Evolutionary conservation across 2,888 invertebrate species (phyloP).

Genomic region (Eutolmus rufibarbis): DNA sequence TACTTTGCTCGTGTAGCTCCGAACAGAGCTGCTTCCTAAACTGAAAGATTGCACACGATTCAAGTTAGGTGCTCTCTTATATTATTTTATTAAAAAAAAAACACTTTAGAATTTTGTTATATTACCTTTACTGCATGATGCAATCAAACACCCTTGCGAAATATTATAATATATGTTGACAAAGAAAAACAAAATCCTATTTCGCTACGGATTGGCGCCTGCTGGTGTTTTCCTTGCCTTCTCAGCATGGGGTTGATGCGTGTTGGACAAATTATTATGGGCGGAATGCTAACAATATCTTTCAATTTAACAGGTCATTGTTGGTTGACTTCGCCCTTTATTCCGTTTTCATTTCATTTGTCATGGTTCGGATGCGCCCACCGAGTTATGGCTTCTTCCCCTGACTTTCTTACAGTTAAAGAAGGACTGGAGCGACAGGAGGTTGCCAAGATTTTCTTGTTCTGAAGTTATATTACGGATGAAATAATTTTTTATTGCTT

Average conservation of each 20-base stretch:
- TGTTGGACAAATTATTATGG: slow-evolving; percentile 22
- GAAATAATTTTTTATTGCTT: not conserved
- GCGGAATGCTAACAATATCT: slow-evolving; percentile 11
- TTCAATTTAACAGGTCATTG: slow-evolving; percentile 21
- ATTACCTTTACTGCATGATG: not conserved
- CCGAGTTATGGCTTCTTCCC: not conserved
- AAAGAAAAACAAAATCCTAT: not conserved
- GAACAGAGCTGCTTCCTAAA: not conserved
- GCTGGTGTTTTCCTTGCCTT: not conserved
- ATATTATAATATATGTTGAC: not conserved
- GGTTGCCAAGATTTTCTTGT: not conserved
- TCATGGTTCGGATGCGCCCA: not conserved
- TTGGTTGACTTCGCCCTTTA: not conserved
- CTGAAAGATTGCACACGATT: not conserved
- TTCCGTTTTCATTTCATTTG: slow-evolving; percentile 10
- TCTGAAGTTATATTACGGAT: not conserved
- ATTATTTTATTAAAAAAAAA: not conserved
- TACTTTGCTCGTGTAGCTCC: not conserved
- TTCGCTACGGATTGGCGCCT: not conserved
- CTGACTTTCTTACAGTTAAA: not conserved
- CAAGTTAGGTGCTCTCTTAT: not conserved
- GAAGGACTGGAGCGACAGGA: not conserved
- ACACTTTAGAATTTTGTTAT: not conserved
- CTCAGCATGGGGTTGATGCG: not conserved
- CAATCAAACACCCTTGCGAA: not conserved